Percentiles rank a stretch among this genome's conserved stretches.
phyloP scores from a whole-genome alignment of 2,888 invertebrate genomes.

The Sipha maydis region DNA sequence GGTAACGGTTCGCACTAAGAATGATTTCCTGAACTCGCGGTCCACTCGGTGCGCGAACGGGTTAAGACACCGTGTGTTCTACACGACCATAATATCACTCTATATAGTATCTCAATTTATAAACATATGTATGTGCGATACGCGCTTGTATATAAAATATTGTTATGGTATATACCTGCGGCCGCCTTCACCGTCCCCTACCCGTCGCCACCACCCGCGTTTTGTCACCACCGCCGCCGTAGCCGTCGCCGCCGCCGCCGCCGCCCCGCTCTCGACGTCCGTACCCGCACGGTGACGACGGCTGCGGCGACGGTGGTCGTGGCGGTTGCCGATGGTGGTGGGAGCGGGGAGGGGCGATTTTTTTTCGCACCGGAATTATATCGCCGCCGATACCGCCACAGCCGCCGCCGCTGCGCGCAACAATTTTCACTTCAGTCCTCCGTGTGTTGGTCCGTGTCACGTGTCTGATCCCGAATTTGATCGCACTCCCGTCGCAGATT shows the following conservation, averaged over 20 bases:
- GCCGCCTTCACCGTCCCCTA: not conserved
- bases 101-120: too few relatives aligned
- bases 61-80: not conserved
- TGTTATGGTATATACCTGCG: not conserved
- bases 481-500: not conserved
- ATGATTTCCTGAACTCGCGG: too few relatives aligned
- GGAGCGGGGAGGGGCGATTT: constrained; percentile 19
- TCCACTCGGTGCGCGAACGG: too few relatives aligned
- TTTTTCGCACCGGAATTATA: constrained; percentile 53
- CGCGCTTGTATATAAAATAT: not conserved
- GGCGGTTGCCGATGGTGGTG: not conserved
- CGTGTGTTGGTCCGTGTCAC: constrained; percentile 50
- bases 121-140: not conserved
- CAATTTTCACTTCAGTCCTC: constrained; percentile 58
- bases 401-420: constrained; percentile 35
- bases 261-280: not conserved
- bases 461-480: constrained; percentile 41
- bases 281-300: not conserved
- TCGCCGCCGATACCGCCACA: not conserved
- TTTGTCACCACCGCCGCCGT: not conserved
- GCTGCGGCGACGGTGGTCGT: not conserved
- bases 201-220: not conserved
- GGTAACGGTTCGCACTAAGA: too few relatives aligned
- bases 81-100: not conserved
- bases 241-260: not conserved